Base-by-base conservation (phyloP, 2,888 invertebrate species). In the Brachynemurus nebulosus region DNA sequence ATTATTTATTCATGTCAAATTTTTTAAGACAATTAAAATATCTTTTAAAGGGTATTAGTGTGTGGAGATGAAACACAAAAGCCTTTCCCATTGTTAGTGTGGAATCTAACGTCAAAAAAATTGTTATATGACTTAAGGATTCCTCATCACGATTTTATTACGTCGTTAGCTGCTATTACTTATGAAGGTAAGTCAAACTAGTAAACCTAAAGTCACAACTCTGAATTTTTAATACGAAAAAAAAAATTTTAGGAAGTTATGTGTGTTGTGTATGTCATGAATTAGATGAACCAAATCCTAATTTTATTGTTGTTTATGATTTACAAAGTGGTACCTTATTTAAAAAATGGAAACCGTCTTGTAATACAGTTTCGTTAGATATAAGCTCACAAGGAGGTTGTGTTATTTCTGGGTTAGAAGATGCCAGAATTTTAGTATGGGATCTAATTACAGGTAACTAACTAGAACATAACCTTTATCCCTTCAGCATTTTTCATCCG, bases 41-140 rank as follows among this genome's bases (percentile, higher is more conserved):
- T 38, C 47, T 19, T 43, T 62, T 63, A 16, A 57, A 83, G 86
- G 58, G 77, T 88, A 42, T 70, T 89, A 49, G 89, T 90, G 2
- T 90, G 90, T 59, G 90, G 90, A 6, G 90, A 91, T 62, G 90
- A 90, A 68, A 89, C 89, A 1, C 89, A 90, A 64, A 90, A 89
- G 61, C 90, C 90, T 14, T 90, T 89, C 63, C 89, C 89, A 0
- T 66, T 91, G 50, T 72, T 91, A 36, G 90, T 91, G 25, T 91
- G 90, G 90, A 86, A 88, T 55, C 68, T 91, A 50, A 75, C 83
- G 33, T 85, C 86, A 16, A 72, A 85, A 44, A 89, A 89, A 61
- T 68, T 91, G 49, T 70, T 89, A 16, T 88, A 90, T 59, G 90
- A 91, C 64, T 71, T 91, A 51, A 71, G 90, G 53, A 88, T 91